A percentile compares a stretch with the other conserved stretches of the same genome.
Conservation (phyloP, 1,140 invertebrate genomes). For the Pseudomyrmex cubaensis region DNA sequence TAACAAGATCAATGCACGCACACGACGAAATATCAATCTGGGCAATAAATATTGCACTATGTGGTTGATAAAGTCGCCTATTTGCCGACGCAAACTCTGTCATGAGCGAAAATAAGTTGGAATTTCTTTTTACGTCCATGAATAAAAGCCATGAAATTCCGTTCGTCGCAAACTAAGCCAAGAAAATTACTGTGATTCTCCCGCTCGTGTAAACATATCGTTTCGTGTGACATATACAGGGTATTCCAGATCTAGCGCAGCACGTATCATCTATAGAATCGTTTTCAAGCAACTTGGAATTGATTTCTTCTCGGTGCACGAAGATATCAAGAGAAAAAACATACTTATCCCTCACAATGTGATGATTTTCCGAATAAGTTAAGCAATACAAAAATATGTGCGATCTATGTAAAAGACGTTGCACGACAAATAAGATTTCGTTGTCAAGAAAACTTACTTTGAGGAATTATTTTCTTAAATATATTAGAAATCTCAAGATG, state of each 20-base stretch:
- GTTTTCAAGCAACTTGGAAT: background rate
- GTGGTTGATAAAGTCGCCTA: slow-evolving; percentile 35
- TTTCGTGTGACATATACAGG: background rate
- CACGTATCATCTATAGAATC: background rate
- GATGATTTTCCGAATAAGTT: no score
- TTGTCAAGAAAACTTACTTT: background rate
- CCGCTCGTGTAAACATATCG: background rate
- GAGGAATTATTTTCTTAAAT: background rate
- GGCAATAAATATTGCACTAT: slow-evolving; percentile 34
- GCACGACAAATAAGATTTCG: background rate
- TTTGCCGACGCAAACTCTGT: background rate
- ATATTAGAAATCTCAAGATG: background rate
- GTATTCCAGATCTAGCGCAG: background rate
- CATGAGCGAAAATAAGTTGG: slow-evolving; percentile 30
- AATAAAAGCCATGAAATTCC: background rate
- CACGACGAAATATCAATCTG: slow-evolving; percentile 30
- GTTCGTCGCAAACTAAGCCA: background rate
- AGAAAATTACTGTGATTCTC: slow-evolving; percentile 8
- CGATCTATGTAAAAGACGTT: no score
- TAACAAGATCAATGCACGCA: slow-evolving; percentile 25
- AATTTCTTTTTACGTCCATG: slow-evolving; percentile 2
- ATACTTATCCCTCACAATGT: background rate
- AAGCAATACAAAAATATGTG: no score
- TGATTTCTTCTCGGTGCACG: background rate
- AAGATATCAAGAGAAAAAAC: background rate